phyloP scores from a whole-genome alignment of 2,113 vertebrate species.

The Prinia subflava region DNA sequence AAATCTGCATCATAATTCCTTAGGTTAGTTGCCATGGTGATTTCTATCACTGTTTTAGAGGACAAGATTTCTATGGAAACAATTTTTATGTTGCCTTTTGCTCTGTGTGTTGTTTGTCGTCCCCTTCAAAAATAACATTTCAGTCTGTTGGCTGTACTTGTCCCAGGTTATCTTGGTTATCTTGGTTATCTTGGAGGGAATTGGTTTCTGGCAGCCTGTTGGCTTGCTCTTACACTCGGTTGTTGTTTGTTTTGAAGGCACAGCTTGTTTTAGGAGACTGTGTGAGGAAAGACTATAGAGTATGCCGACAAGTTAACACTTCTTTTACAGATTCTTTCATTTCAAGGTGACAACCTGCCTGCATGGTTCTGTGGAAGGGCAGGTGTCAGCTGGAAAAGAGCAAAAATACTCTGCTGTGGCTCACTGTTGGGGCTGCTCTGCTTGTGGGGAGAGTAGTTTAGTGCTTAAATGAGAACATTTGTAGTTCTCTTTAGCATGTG shows the following conservation, averaged over 20 bases:
- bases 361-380: not conserved
- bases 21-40: not conserved
- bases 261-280: not conserved
- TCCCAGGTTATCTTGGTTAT: not conserved
- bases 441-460: not conserved
- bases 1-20: not conserved
- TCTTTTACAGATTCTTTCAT: not conserved
- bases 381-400: not conserved
- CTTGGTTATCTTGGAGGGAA: not conserved
- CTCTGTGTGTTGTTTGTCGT: not conserved
- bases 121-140: not conserved
- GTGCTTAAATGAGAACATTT: not conserved
- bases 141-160: not conserved
- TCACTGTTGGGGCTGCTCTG: not conserved
- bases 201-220: not conserved
- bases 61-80: not conserved
- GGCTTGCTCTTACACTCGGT: not conserved
- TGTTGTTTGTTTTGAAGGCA: not conserved
- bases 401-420: not conserved
- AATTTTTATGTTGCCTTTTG: not conserved
- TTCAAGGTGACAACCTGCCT: not conserved
- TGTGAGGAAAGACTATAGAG: not conserved
- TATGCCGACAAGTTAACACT: not conserved
- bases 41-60: not conserved
- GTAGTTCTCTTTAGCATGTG: not conserved